Evolutionary conservation across 2,888 invertebrate species (phyloP).

Genomic region (Sphecodes monilicornis): DNA sequence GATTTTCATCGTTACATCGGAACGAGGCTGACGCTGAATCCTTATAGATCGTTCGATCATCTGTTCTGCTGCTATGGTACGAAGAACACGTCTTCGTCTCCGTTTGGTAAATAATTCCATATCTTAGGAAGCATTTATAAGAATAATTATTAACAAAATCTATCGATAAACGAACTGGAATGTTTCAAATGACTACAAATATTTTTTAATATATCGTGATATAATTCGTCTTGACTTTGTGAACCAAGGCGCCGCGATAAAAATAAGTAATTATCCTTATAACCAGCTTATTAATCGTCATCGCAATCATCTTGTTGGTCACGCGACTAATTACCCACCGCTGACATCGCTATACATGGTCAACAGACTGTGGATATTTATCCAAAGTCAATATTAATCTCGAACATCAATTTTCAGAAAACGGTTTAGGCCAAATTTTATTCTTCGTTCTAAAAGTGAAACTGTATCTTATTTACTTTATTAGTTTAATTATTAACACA

Average conservation of each 20-base stretch:
- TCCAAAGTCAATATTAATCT: neutral
- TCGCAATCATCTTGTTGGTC: slow-evolving; percentile 11
- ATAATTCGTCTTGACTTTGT: neutral
- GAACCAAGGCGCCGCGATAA: neutral
- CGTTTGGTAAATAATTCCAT: slow-evolving; percentile 60
- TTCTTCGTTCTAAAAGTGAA: too few relatives aligned
- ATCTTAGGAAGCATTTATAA: neutral
- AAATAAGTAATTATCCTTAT: slow-evolving; percentile 3
- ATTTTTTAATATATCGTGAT: neutral
- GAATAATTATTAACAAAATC: neutral
- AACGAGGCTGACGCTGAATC: slow-evolving; percentile 54
- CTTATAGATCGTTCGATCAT: slow-evolving; percentile 49
- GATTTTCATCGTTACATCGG: slow-evolving; percentile 54
- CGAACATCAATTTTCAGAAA: neutral
- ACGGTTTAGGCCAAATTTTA: too few relatives aligned
- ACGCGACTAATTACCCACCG: neutral
- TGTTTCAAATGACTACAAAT: neutral
- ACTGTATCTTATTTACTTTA: too few relatives aligned
- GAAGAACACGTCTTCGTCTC: slow-evolving; percentile 44
- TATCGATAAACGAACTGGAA: too few relatives aligned
- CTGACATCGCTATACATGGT: slow-evolving; percentile 2
- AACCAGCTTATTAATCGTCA: slow-evolving; percentile 16
- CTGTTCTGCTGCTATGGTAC: slow-evolving; percentile 45
- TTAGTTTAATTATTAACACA: too few relatives aligned
- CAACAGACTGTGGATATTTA: neutral